A percentile compares a stretch with the other conserved stretches of the same genome.
Evolutionary conservation across 1,140 invertebrate genomes (phyloP).

Genomic region (Scylla paramamosain): DNA sequence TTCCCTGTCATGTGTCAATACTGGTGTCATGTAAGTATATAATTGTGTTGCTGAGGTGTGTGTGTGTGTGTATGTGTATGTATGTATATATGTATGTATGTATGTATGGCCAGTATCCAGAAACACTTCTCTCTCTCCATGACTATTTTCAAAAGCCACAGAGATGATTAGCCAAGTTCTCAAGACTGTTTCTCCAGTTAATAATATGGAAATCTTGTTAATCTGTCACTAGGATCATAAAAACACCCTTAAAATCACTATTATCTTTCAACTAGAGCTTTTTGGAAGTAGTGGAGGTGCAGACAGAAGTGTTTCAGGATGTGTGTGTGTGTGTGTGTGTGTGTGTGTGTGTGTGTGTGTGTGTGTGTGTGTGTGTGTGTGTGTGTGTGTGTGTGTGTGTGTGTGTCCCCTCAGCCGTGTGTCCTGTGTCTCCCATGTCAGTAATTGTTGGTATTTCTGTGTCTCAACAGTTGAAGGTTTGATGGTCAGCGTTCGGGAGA

Average conservation of each 20-base stretch:
- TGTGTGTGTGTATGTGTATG: too few species aligned
- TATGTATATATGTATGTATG: too few species aligned
- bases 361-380: not conserved
- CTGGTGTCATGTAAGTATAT: too few species aligned
- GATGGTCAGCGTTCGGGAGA: constrained; percentile 59
- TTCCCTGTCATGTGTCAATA: not conserved
- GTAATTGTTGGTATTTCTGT: constrained; percentile 61
- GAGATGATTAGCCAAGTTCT: too few species aligned
- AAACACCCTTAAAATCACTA: too few species aligned
- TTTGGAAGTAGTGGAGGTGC: too few species aligned
- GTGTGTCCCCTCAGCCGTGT: not conserved
- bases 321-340: not conserved
- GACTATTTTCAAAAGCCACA: too few species aligned
- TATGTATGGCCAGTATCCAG: too few species aligned
- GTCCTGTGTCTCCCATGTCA: constrained; percentile 12
- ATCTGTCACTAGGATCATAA: not conserved
- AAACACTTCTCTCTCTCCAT: too few species aligned
- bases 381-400: not conserved
- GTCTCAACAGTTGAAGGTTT: constrained; percentile 64
- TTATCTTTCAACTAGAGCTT: too few species aligned
- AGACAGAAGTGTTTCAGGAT: not conserved
- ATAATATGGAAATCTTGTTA: not conserved
- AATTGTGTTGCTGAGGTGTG: too few species aligned
- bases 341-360: not conserved
- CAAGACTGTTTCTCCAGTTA: too few species aligned